Percentiles rank a stretch among this genome's conserved stretches.
These are phyloP conservation scores for Prinia subflava DNA, from an alignment of 2,113 vertebrate genomes.

Conservation along the genomic window DNA sequence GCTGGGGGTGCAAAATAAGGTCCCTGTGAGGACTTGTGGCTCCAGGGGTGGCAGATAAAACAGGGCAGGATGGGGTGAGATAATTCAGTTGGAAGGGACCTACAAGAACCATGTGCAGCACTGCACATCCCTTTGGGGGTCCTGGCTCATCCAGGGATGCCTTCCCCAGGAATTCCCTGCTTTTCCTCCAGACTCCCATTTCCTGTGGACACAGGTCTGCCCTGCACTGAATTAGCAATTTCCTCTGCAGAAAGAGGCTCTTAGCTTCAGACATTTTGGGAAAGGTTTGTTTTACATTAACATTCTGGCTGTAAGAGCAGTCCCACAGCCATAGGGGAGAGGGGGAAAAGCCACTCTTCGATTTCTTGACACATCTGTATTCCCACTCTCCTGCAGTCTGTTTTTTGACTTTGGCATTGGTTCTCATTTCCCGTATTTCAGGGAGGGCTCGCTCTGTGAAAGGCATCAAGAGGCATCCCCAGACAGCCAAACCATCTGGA, in stretches of 20 bases:
- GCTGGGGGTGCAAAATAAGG: not conserved
- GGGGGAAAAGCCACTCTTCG: not conserved
- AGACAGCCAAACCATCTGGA: conserved; percentile 34
- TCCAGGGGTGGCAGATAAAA: not conserved
- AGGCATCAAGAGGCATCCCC: conserved; percentile 33
- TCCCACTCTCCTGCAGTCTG: not conserved
- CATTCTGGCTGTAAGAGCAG: not conserved
- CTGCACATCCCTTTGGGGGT: not conserved
- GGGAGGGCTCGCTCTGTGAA: not conserved
- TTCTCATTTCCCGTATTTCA: not conserved
- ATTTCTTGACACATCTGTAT: conserved; percentile 18
- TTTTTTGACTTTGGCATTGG: not conserved
- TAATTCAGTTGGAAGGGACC: not conserved
- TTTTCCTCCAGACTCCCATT: not conserved
- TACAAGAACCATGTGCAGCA: accelerated
- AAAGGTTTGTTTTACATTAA: not conserved
- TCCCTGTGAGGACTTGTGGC: not conserved
- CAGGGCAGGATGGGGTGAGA: accelerated
- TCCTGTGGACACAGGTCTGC: accelerated
- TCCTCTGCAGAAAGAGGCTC: not conserved
- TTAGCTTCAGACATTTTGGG: not conserved
- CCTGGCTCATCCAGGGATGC: not conserved
- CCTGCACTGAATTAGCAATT: not conserved
- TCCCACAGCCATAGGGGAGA: accelerated
- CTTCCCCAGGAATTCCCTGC: not conserved